Conservation (phyloP, 2,888 invertebrate genomes). For the Heliconius hortense region DNA sequence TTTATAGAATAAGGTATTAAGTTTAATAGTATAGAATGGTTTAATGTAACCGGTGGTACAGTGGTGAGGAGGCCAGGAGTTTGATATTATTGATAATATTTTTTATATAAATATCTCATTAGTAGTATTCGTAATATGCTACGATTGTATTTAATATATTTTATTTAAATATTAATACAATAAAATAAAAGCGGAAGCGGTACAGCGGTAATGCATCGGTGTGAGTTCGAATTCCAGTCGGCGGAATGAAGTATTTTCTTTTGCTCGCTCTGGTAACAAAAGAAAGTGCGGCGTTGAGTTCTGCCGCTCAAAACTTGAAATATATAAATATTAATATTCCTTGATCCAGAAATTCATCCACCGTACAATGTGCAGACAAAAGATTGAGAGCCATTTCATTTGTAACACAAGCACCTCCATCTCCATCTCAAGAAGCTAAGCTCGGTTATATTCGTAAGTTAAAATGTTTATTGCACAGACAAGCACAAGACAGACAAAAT, state of each 20-base stretch:
- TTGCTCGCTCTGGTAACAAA: too few relatives aligned
- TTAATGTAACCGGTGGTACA: background rate
- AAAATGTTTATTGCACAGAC: background rate
- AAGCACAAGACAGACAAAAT: background rate
- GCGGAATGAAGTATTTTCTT: too few relatives aligned
- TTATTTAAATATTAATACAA: too few relatives aligned
- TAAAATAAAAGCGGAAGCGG: too few relatives aligned
- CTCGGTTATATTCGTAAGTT: background rate
- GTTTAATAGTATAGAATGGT: background rate
- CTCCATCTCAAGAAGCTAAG: conserved; percentile 8
- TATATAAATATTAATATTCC: background rate
- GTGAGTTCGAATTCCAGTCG: too few relatives aligned
- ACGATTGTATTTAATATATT: too few relatives aligned
- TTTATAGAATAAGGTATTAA: background rate
- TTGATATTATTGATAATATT: background rate
- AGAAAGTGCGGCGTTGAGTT: too few relatives aligned
- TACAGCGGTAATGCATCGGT: too few relatives aligned
- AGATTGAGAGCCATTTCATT: conserved; percentile 9
- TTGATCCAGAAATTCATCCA: background rate
- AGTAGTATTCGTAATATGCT: too few relatives aligned
- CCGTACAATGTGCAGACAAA: background rate
- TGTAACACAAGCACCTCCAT: background rate
- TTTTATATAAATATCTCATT: too few relatives aligned
- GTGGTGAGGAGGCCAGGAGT: background rate
- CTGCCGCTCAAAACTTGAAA: background rate